Percentiles rank a stretch among this genome's conserved stretches.
Conservation (phyloP, 2,888 invertebrate species). For the Nudaria mundana region DNA sequence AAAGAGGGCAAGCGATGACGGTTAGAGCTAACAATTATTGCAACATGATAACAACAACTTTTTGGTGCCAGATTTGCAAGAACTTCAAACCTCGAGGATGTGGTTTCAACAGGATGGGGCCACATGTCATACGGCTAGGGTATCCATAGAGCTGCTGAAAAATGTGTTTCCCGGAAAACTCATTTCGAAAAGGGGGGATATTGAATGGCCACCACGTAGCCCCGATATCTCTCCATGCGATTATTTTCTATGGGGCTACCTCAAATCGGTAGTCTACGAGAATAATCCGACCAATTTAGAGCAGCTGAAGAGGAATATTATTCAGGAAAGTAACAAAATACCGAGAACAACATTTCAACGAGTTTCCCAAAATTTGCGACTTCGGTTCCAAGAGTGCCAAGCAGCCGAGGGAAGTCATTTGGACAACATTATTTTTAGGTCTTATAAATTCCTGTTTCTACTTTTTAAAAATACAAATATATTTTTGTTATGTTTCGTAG, state of each 20-base stretch:
- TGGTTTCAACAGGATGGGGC: constrained; percentile 12
- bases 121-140: constrained; percentile 10
- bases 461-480: constrained; percentile 12
- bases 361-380: constrained; percentile 12
- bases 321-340: constrained; percentile 21
- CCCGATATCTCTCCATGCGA: constrained; percentile 13
- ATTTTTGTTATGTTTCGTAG: constrained; percentile 5
- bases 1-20: constrained; percentile 14
- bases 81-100: constrained; percentile 13
- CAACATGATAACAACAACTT: constrained; percentile 11
- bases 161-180: constrained; percentile 4
- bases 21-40: constrained; percentile 18
- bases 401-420: constrained; percentile 17
- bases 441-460: constrained; percentile 12
- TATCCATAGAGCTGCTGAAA: constrained; percentile 9
- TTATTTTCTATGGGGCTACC: constrained; percentile 22
- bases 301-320: constrained; percentile 15
- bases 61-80: constrained; percentile 11
- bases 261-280: constrained; percentile 21
- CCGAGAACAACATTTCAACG: constrained; percentile 14
- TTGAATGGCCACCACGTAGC: constrained; percentile 6
- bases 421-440: constrained; percentile 18
- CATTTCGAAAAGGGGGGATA: constrained; percentile 9
- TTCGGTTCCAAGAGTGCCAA: constrained; percentile 19
- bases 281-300: constrained; percentile 21